Evolutionary conservation across 2,797 vertebrate genomes (phyloP).

Genomic region (Dallia pectoralis): DNA sequence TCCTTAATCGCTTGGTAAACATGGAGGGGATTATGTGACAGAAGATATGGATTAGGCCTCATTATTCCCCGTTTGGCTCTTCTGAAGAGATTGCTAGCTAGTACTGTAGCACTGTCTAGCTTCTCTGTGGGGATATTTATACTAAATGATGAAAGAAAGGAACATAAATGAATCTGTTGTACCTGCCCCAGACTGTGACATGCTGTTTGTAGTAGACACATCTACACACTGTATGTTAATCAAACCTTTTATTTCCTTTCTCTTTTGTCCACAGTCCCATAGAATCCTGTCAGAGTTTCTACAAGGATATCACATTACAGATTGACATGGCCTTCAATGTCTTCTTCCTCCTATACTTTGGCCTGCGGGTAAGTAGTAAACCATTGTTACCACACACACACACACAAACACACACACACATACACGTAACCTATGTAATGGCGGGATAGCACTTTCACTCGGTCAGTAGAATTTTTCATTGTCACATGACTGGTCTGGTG

Average conservation of each 20-base stretch:
- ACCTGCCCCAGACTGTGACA: not conserved
- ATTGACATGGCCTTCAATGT: conserved; percentile 99
- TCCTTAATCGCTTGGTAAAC: conserved; percentile 56
- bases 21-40: conserved; percentile 55
- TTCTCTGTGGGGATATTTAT: too few relatives aligned
- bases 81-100: conserved; percentile 9
- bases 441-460: not conserved
- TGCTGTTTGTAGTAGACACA: not conserved
- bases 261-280: conserved; percentile 84
- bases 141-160: too few relatives aligned
- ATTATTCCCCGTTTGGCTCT: conserved; percentile 42
- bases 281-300: conserved; percentile 99
- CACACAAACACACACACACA: not conserved
- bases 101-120: too few relatives aligned
- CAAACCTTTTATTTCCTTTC: conserved; percentile 30
- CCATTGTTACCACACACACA: not conserved
- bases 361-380: conserved; percentile 86
- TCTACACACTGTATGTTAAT: not conserved
- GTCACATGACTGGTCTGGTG: conserved; percentile 25
- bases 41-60: conserved; percentile 30
- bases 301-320: conserved; percentile 98
- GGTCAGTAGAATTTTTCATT: not conserved
- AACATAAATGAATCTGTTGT: not conserved
- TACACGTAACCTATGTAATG: not conserved
- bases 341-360: conserved; percentile 99